Base-by-base conservation (phyloP, 2,113 vertebrate species). In the Lampris incognitus region DNA sequence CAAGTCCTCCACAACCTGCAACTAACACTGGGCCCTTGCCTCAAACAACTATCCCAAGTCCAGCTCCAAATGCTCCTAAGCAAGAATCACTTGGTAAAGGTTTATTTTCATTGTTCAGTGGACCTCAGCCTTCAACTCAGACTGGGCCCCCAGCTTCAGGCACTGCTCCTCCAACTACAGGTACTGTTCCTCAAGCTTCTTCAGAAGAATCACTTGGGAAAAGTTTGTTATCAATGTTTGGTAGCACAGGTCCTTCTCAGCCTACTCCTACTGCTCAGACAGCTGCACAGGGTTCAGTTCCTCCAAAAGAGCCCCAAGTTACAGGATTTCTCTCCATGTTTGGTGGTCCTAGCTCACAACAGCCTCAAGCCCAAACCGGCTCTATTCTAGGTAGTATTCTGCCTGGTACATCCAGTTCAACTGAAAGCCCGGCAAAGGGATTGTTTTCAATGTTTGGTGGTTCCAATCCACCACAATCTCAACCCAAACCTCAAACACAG, bases 361-460 rank as follows among this genome's bases (percentile, higher is more conserved):
- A 85, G 36, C 52, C 88, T 66, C 88, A 89, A 83, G 11, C 85
- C 58, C 89, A 90, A 75, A 70, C 84, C 50, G 87, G 80, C 71
- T 88, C 89, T 55, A 10, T 87, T 82, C 63, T 91, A 1, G 86
- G 88, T 0, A 92, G 92, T 36, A 86, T 93, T 71, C n/a, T 92
- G 42, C 66, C 92, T 38, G 92, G 89, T 2, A 75, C 89, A 51
- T 85, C 92, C 46, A 79, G 85, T 79, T 76, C 87, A 72, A 64
- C 79, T 55, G 88, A 90, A 74, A 87, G 69, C 24, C 78, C 89
- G 71, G 81, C 88, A 84, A 95, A 90, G 62, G 93, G 88, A 82
- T 74, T 97, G 72, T 95, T 97, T 61, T 96, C 96, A 61, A 94
- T 96, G 66, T 94, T 97, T 81, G 92, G 79, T 86, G 93, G 88